Percentiles rank a stretch among this genome's conserved stretches.
These are phyloP conservation scores for Cremastobaeus sp. DNA, from an alignment of 2,888 invertebrate genomes.

Conservation along the genomic window DNA sequence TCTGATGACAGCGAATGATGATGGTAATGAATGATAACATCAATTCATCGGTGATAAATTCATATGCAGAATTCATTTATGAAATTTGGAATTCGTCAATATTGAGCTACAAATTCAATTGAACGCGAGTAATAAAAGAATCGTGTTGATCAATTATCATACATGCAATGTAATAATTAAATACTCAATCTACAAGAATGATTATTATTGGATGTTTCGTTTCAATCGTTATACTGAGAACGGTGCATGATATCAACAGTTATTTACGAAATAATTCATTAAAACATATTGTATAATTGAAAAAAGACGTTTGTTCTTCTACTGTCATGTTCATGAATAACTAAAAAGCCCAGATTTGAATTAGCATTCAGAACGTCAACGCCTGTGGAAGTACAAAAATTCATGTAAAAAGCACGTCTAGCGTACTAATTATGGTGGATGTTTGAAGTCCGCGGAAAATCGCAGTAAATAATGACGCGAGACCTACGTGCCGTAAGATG, in stretches of 20 bases:
- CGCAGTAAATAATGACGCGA: constrained; percentile 59
- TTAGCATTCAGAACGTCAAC: constrained; percentile 8
- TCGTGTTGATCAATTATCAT: too few species aligned
- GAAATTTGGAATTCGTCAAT: constrained; percentile 10
- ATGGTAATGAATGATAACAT: constrained; percentile 52
- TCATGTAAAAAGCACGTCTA: constrained; percentile 24
- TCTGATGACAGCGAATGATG: constrained; percentile 48
- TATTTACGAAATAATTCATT: too few species aligned
- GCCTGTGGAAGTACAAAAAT: constrained; percentile 1
- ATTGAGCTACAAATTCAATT: constrained; percentile 11
- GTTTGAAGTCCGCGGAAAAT: constrained; percentile 16
- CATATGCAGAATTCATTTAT: constrained; percentile 23
- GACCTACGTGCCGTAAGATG: constrained; percentile 63
- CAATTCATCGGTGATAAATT: constrained; percentile 34
- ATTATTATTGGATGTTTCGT: too few species aligned
- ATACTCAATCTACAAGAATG: too few species aligned
- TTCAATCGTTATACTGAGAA: background rate
- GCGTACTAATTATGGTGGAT: constrained; percentile 30
- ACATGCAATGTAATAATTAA: too few species aligned
- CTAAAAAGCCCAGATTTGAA: background rate
- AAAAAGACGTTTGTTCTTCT: too few species aligned
- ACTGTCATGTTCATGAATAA: too few species aligned
- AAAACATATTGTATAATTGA: too few species aligned
- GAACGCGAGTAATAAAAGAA: too few species aligned
- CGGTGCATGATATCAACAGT: background rate